Conservation (phyloP, 2,888 invertebrate genomes). For the Zeuzera pyrina region DNA sequence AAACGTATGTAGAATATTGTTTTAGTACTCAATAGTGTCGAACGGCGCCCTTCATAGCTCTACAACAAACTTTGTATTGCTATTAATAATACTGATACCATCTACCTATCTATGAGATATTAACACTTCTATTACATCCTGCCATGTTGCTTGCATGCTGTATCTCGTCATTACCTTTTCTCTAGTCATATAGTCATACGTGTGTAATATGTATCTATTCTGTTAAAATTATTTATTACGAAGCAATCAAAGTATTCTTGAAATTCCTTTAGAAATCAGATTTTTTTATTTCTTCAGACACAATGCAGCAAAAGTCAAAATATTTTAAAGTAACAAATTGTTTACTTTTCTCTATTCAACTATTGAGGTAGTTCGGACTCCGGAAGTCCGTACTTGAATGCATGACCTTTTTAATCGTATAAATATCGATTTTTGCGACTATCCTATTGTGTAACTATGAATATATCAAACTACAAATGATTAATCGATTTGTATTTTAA, state of each 20-base stretch:
- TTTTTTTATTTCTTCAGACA: constrained; percentile 24
- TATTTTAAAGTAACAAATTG: constrained; percentile 48
- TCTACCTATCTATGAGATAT: too few species aligned
- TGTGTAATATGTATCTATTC: constrained; percentile 1
- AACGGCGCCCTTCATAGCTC: too few species aligned
- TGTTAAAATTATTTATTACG: too few species aligned
- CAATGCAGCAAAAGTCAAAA: constrained; percentile 50
- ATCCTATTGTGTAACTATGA: not conserved
- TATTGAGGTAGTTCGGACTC: constrained; percentile 10
- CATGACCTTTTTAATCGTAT: not conserved
- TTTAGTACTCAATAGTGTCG: too few species aligned
- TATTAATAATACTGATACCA: too few species aligned
- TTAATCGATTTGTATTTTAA: constrained; percentile 10
- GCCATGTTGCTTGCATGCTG: too few species aligned
- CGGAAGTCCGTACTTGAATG: constrained; percentile 47
- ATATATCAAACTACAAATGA: not conserved
- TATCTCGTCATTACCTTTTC: too few species aligned
- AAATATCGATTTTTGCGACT: not conserved
- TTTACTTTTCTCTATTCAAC: constrained; percentile 26
- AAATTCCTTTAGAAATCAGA: constrained; percentile 46
- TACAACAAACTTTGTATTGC: too few species aligned
- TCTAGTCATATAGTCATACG: too few species aligned
- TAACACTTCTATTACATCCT: too few species aligned
- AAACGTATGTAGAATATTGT: too few species aligned
- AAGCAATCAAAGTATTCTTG: constrained; percentile 29